Evolutionary conservation across 2,888 invertebrate species (phyloP).

Genomic region (Bhutanitis thaidina): DNA sequence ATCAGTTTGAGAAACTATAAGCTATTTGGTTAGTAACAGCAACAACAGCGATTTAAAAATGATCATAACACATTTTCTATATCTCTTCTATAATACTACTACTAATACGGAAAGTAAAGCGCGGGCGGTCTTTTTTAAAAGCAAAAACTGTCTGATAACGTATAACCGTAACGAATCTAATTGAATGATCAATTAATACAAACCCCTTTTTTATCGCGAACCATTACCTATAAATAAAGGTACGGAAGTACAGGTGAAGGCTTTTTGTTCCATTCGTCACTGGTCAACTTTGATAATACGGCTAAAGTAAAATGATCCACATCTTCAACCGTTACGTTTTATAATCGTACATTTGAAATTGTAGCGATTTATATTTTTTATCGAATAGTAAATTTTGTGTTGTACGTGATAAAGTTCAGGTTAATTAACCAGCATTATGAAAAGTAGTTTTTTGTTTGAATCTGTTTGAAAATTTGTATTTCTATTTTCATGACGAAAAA

Average conservation of each 20-base stretch:
- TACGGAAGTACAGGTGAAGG: slow-evolving; percentile 53
- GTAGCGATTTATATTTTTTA: slow-evolving; percentile 35
- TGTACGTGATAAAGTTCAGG: slow-evolving; percentile 62
- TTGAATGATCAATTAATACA: slow-evolving; percentile 21
- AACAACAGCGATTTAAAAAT: too few relatives aligned
- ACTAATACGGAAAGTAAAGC: not conserved
- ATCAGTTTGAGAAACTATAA: too few relatives aligned
- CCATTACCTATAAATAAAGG: slow-evolving; percentile 40
- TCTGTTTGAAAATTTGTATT: not conserved
- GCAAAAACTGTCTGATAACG: slow-evolving; percentile 6
- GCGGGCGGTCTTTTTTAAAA: slow-evolving; percentile 10
- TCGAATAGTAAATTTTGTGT: slow-evolving; percentile 36
- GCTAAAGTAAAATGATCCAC: slow-evolving; percentile 25
- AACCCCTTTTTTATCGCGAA: slow-evolving; percentile 17
- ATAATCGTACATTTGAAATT: slow-evolving; percentile 28
- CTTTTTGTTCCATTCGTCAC: slow-evolving; percentile 42
- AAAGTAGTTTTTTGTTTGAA: not conserved
- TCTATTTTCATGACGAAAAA: too few relatives aligned
- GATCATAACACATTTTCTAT: too few relatives aligned
- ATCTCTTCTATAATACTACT: too few relatives aligned
- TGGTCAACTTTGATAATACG: slow-evolving; percentile 33
- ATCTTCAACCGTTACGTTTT: slow-evolving; percentile 16
- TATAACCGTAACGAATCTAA: slow-evolving; percentile 16
- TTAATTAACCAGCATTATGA: slow-evolving; percentile 39
- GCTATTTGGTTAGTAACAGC: too few relatives aligned